Base-by-base conservation (phyloP, 2,888 invertebrate genomes). In the Steromphala cineraria region DNA sequence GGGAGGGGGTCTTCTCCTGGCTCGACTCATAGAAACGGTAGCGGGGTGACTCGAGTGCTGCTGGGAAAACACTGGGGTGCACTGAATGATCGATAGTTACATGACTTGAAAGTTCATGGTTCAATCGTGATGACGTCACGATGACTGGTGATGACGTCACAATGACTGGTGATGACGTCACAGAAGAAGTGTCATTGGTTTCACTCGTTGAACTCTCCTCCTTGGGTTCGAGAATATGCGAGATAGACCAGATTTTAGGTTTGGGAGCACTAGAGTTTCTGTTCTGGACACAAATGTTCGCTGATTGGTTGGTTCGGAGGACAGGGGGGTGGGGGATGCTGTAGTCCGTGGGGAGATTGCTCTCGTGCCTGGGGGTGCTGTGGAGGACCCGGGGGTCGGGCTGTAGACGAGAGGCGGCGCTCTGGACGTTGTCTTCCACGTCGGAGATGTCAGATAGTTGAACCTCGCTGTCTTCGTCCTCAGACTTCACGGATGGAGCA, bases 191-290 rank as follows among this genome's bases (percentile, higher is more conserved):
- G 28, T 71, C 36, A n/a, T 17, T 19, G 15, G 40, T 15, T 1
- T 71, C 71, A 36, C 36, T 71, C n/a, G 53, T 53, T 2, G 78
- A 52, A 24, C 28, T n/a, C 1, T 19, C 46, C 5, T 62, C 52
- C 46, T 78, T 78, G 13, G 78, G 52, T 24, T 78, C 84, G 24
- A 84, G 82, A 13, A 86, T 86, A 76, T 86, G 84, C n/a, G 86
- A 86, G 31, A 87, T 87, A 24, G 87, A 87, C 87, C 87, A 87
- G 75, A 87, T 86, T 74, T 85, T 85, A 17, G 87, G 82, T 79
- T 86, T 87, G n/a, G 82, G 24, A 31, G 56, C 75, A 31, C 52
- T 21, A 36, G 28, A 24, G 67, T 19, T 78, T 52, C 71, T 28
- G 36, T 71, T 71, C 31, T 40, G 71, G 36, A 40, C 71, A 71